Conservation (phyloP, 2,113 vertebrate species). For the Brachirus orientalis region DNA sequence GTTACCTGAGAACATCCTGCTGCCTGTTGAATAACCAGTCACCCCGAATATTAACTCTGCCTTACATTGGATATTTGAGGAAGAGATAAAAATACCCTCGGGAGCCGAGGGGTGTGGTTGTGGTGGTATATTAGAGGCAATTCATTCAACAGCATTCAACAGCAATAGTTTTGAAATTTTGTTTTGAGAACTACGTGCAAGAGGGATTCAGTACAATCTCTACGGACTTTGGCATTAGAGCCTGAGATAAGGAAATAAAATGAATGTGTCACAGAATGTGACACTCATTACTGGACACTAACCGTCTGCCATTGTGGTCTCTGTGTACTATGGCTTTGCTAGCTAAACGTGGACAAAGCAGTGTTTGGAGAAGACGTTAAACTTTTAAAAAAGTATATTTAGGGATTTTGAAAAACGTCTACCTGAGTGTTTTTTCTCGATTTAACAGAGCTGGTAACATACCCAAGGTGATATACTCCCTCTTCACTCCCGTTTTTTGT, state of each 20-base stretch:
- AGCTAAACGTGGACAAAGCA: too few species aligned
- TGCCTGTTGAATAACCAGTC: slow-evolving; percentile 32
- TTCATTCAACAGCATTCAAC: slow-evolving; percentile 22
- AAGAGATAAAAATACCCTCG: slow-evolving; percentile 74
- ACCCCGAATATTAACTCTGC: slow-evolving; percentile 21
- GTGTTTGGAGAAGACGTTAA: background rate
- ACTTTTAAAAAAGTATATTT: background rate
- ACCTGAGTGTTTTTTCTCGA: background rate
- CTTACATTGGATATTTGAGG: slow-evolving; percentile 61
- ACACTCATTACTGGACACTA: too few species aligned
- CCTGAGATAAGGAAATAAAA: too few species aligned
- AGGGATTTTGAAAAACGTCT: background rate
- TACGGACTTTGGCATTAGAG: too few species aligned
- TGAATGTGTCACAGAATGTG: too few species aligned
- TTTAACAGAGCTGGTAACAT: slow-evolving; percentile 27
- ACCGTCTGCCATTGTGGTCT: too few species aligned
- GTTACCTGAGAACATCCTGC: slow-evolving; percentile 16
- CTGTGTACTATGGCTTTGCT: too few species aligned
- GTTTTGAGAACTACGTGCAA: too few species aligned
- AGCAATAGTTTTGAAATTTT: slow-evolving; percentile 11
- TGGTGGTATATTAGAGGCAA: slow-evolving; percentile 19
- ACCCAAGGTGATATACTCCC: slow-evolving; percentile 86
- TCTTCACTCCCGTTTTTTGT: slow-evolving; percentile 83
- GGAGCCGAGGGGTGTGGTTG: slow-evolving; percentile 57
- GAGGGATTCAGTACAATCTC: too few species aligned